Evolutionary conservation across 2,888 invertebrate species (phyloP), one percentile per base, ranked within the genome.

Genomic region (Melieria crassipennis): DNA sequence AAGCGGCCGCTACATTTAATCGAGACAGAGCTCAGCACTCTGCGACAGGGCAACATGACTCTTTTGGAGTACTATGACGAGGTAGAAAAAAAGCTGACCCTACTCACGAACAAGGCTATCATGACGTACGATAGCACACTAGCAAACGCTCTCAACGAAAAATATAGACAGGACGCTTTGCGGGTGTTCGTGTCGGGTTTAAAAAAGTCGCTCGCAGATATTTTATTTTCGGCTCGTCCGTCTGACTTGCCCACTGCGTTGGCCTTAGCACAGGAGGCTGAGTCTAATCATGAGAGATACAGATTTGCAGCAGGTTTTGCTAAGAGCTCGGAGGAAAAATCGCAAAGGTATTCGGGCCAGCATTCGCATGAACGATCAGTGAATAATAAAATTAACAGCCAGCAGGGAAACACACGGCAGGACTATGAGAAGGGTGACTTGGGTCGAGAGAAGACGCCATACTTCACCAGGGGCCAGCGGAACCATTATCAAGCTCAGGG

Each of bases 161-260:
- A 74, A 66, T 75, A 73, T 46, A 70, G 75, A 57, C 16, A 13
- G 13, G 71, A 73, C 61, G 77, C 70, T 9, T 66, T 77, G 7
- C 48, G 73, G 9, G 71, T 73, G 9, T 72, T 73, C 56, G 64
- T 72, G 9, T 60, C 45, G n/a, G 60, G 60, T 11, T 13, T 60
- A 43, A 61, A 46, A 47, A 61, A 61, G 47, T 16, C 46, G 9
- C 46, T 47, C 48, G 46, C 47, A 10, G 47, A 47, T 47, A 62
- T 62, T 16, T 16, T 16, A 16, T 16, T 62, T 47, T 62, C 62
- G 13, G 30, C 62, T 47, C 46, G 47, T 47, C 46, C 62, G n/a
- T 13, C 64, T 11, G 62, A 70, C 11, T 43, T 73, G 7, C 65
- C 73, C 10, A 65, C 69, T 4, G 68, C 65, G 7, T 30, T 71